These are phyloP conservation scores for Drosophila orosa DNA, from an alignment of 1,140 invertebrate genomes.

Conservation along the genomic window DNA sequence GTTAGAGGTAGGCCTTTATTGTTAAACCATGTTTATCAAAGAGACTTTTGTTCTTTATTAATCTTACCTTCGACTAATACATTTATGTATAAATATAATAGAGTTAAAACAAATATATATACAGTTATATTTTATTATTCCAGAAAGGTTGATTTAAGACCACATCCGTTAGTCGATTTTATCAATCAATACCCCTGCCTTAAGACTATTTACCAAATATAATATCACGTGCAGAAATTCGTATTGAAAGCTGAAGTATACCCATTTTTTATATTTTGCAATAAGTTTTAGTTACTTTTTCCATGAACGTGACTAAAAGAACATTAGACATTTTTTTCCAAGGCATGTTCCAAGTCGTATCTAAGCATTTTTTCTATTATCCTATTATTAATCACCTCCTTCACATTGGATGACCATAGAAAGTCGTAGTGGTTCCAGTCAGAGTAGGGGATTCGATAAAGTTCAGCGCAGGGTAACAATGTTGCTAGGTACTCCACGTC, in stretches of 20 bases:
- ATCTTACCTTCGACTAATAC: no score
- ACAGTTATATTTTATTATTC: no score
- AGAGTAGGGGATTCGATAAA: slow-evolving; percentile 83
- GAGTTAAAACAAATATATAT: no score
- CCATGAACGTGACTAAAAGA: no score
- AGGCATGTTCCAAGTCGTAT: slow-evolving; percentile 59
- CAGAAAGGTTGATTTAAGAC: neutral
- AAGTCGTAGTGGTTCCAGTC: slow-evolving; percentile 87
- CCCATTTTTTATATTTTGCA: neutral
- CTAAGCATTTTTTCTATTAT: slow-evolving; percentile 84
- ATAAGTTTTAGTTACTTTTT: neutral
- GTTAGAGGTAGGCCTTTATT: no score
- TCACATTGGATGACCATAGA: slow-evolving; percentile 85
- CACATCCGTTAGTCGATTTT: neutral
- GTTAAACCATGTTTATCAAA: no score
- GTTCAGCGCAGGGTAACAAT: slow-evolving; percentile 81
- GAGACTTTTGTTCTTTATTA: no score
- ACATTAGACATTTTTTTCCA: neutral
- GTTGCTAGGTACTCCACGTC: slow-evolving; percentile 85
- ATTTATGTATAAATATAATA: no score
- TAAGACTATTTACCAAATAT: neutral
- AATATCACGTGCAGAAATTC: slow-evolving; percentile 4
- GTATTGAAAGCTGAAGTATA: neutral
- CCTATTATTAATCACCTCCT: slow-evolving; percentile 84
- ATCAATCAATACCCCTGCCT: neutral